Base-by-base conservation (phyloP, 2,888 invertebrate genomes). In the Apodemia mormo region DNA sequence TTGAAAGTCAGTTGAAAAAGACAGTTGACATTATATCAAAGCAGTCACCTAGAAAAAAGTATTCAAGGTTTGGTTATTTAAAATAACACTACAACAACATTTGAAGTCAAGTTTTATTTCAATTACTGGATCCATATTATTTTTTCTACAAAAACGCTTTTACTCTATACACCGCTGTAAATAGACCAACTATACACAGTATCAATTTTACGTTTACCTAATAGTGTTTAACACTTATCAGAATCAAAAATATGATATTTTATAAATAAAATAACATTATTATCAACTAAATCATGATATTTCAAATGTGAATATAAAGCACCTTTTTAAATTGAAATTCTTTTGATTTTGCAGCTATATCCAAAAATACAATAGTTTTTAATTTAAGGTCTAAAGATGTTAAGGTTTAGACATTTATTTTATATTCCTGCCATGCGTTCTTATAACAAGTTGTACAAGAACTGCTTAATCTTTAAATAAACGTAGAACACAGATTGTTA, bases 21-120 rank as follows among this genome's bases (percentile, higher is more conserved):
- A 22, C 22, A 22, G 22, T 22, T 22, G 22, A 22, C 22, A 22
- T 22, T 22, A 22, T 22, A 22, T 22, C 22, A 22, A 22, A 22
- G 22, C 40, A 40, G 8, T 40, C 40, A 40, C 40, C 37, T 7
- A 37, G 37, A 7, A 8, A 40, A 40, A 40, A 9, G 8, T 1
- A 12, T 45, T 45, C 12, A 45, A 45, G 45, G 45, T 45, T 12
- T 45, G 45, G 4, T 45, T 3, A 56, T 29, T 56, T 56, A 29
- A 56, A 56, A 56, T 56, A 56, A 56, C 22, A 56, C 56, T 2
- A 56, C 56, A 56, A 56, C n/a, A 56, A 56, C 45, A 12, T 12
- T 30, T 58, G 8, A 58, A 58, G 58, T 58, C 58, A 58, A 9
- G 58, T 58, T 58, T 56, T 58, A 58, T 58, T 58, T 58, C 29